phyloP scores from a whole-genome alignment of 2,113 vertebrate species.

The Sander vitreus region DNA sequence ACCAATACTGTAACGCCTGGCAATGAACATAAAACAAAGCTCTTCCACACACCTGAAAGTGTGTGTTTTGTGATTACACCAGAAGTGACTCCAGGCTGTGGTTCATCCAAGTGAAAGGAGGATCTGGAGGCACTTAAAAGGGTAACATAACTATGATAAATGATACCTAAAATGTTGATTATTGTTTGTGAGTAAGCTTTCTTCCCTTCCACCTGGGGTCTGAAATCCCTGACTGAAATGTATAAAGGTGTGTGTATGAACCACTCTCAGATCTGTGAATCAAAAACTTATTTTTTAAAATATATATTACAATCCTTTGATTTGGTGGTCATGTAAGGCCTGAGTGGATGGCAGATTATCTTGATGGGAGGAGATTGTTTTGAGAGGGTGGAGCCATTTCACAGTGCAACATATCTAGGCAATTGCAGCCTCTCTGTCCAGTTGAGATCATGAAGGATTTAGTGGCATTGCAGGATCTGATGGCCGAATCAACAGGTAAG shows the following conservation, averaged over 20 bases:
- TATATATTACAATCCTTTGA: background rate
- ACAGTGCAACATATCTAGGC: background rate
- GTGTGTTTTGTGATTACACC: background rate
- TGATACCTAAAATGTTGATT: background rate
- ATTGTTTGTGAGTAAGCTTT: background rate
- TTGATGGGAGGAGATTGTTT: background rate
- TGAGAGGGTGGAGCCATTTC: slow-evolving; percentile 23
- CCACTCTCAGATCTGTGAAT: background rate
- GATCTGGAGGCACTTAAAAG: background rate
- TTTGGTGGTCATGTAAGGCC: background rate
- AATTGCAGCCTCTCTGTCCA: background rate
- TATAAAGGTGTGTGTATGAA: background rate
- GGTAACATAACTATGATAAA: background rate
- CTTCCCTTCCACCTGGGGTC: background rate
- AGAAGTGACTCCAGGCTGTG: background rate
- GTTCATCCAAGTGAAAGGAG: background rate
- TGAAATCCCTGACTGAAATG: background rate
- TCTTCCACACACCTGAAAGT: background rate
- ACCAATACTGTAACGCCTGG: slow-evolving; percentile 39
- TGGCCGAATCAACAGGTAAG: background rate
- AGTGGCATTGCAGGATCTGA: background rate
- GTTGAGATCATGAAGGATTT: background rate
- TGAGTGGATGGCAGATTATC: background rate
- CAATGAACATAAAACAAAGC: slow-evolving; percentile 9
- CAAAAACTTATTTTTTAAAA: background rate